Evolutionary conservation across 2,888 invertebrate genomes (phyloP).

Genomic region (Mycalesis mineus): DNA sequence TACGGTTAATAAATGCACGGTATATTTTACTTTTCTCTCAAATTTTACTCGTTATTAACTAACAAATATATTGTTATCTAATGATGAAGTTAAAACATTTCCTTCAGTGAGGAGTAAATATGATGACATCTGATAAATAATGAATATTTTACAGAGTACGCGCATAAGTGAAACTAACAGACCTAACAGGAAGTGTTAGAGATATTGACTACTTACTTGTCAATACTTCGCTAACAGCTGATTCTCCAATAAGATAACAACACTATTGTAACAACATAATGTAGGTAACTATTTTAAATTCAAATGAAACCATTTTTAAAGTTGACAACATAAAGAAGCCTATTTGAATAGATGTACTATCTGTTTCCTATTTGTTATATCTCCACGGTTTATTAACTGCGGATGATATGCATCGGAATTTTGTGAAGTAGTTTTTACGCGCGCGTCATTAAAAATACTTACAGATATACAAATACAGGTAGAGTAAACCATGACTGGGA

Average conservation of each 20-base stretch:
- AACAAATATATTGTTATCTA: too few species aligned
- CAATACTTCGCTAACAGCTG: neutral
- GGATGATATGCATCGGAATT: slow-evolving; percentile 8
- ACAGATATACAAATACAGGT: neutral
- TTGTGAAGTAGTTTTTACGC: slow-evolving; percentile 15
- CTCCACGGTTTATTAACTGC: neutral
- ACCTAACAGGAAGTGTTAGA: neutral
- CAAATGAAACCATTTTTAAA: neutral
- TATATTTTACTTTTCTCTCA: too few species aligned
- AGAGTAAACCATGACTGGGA: slow-evolving; percentile 2
- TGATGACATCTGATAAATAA: too few species aligned
- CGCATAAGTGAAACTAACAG: too few species aligned
- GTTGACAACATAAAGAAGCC: neutral
- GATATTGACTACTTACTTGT: neutral
- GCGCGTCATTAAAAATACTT: slow-evolving; percentile 10
- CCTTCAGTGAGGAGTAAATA: too few species aligned
- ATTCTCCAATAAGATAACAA: neutral
- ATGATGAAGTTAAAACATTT: too few species aligned
- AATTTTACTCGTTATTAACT: too few species aligned
- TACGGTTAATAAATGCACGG: too few species aligned
- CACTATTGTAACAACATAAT: too few species aligned
- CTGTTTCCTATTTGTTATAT: slow-evolving; percentile 7
- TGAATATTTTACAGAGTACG: too few species aligned
- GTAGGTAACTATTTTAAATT: neutral
- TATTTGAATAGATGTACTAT: neutral